Base-by-base conservation (phyloP, 2,113 vertebrate genomes). In the Pipa parva region DNA sequence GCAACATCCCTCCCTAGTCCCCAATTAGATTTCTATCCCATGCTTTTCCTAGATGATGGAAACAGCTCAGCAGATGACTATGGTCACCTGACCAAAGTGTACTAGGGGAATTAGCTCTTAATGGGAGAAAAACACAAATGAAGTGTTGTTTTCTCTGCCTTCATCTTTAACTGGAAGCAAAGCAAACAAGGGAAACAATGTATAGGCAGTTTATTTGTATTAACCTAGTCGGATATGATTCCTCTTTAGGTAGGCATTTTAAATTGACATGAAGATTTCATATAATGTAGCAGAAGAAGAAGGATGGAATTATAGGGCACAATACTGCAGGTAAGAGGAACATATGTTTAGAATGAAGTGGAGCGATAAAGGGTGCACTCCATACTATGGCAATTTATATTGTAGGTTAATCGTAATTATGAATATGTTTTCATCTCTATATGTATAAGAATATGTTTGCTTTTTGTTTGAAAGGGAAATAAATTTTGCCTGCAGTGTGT, bases 21-120 rank as follows among this genome's bases (percentile, higher is more conserved):
- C 39, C 63, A 66, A 66, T 67, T 67, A 59, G 55, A 49, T 58
- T 59, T 36, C 27, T 36, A 59, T 50, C 42, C 64, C 37, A 45
- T 48, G 37, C 24, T 65, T 36, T 56, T 45, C 26, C 63, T 65
- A 37, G 13, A 18, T 20, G 17, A 27, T 48, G 55, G 56, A 50
- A 58, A 50, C 15, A 22, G 9, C 54, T 48, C 18, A 58, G 20
- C 13, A 33, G 7, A 58, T 49, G n/a, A n/a, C n/a, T n/a, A n/a
- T n/a, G 12, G 54, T 26, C 54, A 58, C 42, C 6, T 67, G 63
- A 58, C 42, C 39, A 49, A 13, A 11, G 13, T 25, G 28, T 49
- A 13, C 42, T n/a, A 17, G 29, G 26, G 28, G 42, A 67, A 26
- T 48, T 57, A 13, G 10, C 17, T 48, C 20, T 3, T 13, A 48